These are phyloP conservation scores for Eurytoma adleriae DNA, from an alignment of 2,888 invertebrate species.

Conservation along the genomic window DNA sequence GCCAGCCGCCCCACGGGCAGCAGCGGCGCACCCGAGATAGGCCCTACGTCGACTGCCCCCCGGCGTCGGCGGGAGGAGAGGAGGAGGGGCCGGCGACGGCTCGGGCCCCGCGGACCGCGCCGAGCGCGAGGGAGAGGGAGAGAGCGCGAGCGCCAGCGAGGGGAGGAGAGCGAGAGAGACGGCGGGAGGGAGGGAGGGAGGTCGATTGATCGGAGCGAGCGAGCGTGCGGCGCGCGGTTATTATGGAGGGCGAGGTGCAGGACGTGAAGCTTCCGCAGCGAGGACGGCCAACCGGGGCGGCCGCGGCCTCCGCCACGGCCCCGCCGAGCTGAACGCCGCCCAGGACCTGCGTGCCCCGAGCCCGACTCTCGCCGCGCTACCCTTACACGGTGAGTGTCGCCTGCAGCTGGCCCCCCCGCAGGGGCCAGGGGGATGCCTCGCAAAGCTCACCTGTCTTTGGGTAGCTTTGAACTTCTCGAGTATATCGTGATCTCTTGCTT, in stretches of 20 bases:
- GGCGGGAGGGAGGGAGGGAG: conserved; percentile 28
- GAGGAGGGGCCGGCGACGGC: not conserved
- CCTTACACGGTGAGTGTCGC: not conserved
- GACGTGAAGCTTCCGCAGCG: not conserved
- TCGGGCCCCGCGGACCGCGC: not conserved
- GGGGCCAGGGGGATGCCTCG: not conserved
- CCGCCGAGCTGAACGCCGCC: conserved; percentile 3
- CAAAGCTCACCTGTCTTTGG: too few species aligned
- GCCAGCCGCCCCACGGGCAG: too few species aligned
- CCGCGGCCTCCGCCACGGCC: not conserved
- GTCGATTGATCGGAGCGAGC: conserved; percentile 43
- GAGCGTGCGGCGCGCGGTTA: conserved; percentile 1
- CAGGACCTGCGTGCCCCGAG: not conserved
- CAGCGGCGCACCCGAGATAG: too few species aligned
- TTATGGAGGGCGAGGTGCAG: conserved; percentile 51
- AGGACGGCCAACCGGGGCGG: not conserved
- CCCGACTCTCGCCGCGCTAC: not conserved
- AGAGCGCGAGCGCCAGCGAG: conserved; percentile 18
- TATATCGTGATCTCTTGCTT: not conserved
- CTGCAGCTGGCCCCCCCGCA: not conserved
- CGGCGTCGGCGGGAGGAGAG: not conserved
- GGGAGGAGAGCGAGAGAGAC: conserved; percentile 33
- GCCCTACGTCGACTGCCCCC: not conserved
- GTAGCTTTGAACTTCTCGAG: too few species aligned
- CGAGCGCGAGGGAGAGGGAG: not conserved